Percentiles rank a stretch among this genome's conserved stretches.
Conservation (phyloP, 2,888 invertebrate genomes). For the Helicoverpa assulta region DNA sequence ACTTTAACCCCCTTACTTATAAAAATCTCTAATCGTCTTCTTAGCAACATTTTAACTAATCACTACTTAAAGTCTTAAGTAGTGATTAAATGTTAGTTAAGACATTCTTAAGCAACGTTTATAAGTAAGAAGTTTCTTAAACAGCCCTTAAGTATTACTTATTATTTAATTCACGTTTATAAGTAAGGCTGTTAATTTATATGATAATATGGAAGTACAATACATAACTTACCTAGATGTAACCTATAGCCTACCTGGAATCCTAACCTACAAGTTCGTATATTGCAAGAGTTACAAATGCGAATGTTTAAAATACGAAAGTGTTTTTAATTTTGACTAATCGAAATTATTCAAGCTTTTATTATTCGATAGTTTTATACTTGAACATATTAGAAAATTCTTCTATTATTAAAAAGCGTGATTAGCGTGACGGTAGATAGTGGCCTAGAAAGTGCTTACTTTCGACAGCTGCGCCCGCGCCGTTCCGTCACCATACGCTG, state of each 20-base stretch:
- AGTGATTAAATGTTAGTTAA: too few species aligned
- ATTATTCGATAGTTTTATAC: slow-evolving; percentile 41
- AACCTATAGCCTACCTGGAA: neutral
- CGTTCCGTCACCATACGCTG: slow-evolving; percentile 66
- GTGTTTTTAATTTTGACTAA: slow-evolving; percentile 8
- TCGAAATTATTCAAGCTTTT: slow-evolving; percentile 50
- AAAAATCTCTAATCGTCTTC: too few species aligned
- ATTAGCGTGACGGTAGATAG: slow-evolving; percentile 82
- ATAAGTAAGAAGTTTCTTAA: too few species aligned
- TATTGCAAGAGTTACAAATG: too few species aligned
- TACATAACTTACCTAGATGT: neutral
- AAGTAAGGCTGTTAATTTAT: too few species aligned
- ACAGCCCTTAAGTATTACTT: too few species aligned
- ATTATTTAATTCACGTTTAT: too few species aligned
- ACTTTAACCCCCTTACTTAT: too few species aligned
- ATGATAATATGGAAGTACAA: too few species aligned
- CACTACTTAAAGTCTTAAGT: too few species aligned
- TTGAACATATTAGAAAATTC: slow-evolving; percentile 77
- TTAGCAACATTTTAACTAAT: too few species aligned
- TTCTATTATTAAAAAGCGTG: slow-evolving; percentile 82
- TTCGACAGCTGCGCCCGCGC: slow-evolving; percentile 76
- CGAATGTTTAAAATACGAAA: slow-evolving; percentile 4
- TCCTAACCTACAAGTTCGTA: neutral
- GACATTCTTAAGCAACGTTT: too few species aligned
- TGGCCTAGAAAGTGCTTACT: slow-evolving; percentile 87